Base-by-base conservation (phyloP, 2,888 invertebrate genomes). In the Phyllotreta cruciferae region DNA sequence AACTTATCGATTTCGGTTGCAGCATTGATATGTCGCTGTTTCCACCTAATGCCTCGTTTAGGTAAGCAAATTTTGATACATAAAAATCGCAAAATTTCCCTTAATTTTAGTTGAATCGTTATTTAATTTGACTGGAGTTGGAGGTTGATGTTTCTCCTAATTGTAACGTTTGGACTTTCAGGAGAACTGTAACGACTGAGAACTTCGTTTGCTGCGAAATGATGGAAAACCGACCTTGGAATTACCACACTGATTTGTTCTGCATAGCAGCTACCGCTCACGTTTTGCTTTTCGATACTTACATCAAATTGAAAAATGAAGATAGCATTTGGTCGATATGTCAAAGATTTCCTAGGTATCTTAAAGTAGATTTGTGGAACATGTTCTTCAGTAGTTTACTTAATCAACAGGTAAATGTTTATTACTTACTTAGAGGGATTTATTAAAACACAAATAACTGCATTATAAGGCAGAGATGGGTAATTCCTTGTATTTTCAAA, bases 1-100 rank as follows among this genome's bases (percentile, higher is more conserved):
- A 93, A 77, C 83, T 98, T 58, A 97, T 97, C 74, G 98, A 98
- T 82, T 94, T 94, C 82, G 98, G 98, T 37, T 91, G 94, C 76
- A 90, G 94, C 70, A 96, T 98, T 78, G 98, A 98, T 79, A 93
- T 97, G 92, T 87, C 87, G 50, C 82, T 92, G 67, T 93, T 93
- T 75, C 91, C 93, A 9, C 83, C 88, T 68, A 88, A 86, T 47
- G 91, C 93, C 37, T 87, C 88, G 45, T 61, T 61, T n/a, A 54
- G 24, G 24, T 37, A 52, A 49, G 24, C 47, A 49, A 13, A 47
- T 96, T 96, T 80, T 41, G 8, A 41, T 41, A 41, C 88, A 73
- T 8, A 71, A 77, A 34, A 52, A 34, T 37, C 42, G 9, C 10
- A 36, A n/a, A 50, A 3, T n/a, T n/a, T n/a, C n/a, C n/a, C n/a